Evolutionary conservation across 2,113 vertebrate species (phyloP).

Genomic region (Myotis davidii): DNA sequence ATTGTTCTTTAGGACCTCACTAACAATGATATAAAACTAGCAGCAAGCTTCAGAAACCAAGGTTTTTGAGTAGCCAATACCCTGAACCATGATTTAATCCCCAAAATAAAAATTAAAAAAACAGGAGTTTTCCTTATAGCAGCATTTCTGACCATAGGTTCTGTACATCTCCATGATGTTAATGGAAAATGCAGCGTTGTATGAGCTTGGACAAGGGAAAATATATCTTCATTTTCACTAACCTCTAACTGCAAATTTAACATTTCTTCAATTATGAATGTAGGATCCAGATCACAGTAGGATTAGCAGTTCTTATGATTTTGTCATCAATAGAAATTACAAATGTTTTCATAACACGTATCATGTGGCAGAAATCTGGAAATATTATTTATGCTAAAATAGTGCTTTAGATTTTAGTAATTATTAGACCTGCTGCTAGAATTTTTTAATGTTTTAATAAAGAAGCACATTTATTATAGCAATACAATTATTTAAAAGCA

Average conservation of each 20-base stretch:
- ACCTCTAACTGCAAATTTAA: neutral
- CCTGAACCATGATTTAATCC: neutral
- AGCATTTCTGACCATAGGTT: neutral
- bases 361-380: constrained; percentile 35
- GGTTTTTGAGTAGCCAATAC: neutral
- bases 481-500: neutral
- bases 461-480: neutral
- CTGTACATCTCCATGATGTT: neutral
- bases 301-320: constrained; percentile 49
- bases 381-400: constrained; percentile 42
- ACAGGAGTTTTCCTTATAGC: neutral
- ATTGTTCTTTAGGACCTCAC: neutral
- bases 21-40: neutral
- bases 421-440: constrained; percentile 45
- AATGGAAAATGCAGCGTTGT: neutral
- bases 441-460: constrained; percentile 20
- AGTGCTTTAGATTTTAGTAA: constrained; percentile 29
- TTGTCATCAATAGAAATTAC: constrained; percentile 42
- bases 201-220: neutral
- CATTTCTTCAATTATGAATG: constrained; percentile 1
- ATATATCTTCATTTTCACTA: neutral
- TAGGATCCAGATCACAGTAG: neutral
- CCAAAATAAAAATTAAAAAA: neutral
- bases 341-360: constrained; percentile 68
- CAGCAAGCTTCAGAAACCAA: neutral